Conservation (phyloP, 2,888 invertebrate genomes). For the Troides oblongomaculatus region DNA sequence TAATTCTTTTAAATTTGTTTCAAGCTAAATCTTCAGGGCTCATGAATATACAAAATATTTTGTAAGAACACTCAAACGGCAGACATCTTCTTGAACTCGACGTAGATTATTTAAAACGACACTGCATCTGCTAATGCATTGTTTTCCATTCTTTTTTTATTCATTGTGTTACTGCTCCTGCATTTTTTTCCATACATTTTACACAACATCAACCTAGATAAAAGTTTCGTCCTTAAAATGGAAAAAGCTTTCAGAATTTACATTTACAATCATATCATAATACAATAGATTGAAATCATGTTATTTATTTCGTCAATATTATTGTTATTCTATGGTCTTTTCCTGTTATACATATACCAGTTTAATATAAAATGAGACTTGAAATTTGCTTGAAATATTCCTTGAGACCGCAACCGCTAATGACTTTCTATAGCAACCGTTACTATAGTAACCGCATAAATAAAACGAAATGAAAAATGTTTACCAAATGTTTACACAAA, state of each 20-base stretch:
- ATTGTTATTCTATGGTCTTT: no score
- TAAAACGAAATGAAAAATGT: no score
- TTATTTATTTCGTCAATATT: no score
- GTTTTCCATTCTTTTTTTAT: slow-evolving; percentile 16
- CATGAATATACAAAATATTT: not conserved
- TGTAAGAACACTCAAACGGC: slow-evolving; percentile 9
- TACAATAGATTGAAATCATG: slow-evolving; percentile 1
- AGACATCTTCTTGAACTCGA: slow-evolving; percentile 15
- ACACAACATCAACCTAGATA: not conserved
- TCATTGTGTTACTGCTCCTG: slow-evolving; percentile 11
- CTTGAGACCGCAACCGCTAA: no score
- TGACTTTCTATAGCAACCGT: no score
- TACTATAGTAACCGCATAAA: no score
- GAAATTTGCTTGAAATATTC: no score
- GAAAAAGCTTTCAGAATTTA: not conserved
- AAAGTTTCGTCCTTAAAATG: not conserved
- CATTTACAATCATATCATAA: not conserved
- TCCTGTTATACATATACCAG: no score
- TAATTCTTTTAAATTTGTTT: slow-evolving; percentile 1
- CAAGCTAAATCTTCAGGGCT: not conserved
- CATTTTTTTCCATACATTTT: slow-evolving; percentile 7
- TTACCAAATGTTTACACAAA: no score
- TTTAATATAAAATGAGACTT: no score
- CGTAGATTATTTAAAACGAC: slow-evolving; percentile 25
- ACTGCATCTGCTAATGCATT: slow-evolving; percentile 24